These are phyloP conservation scores for Rhodophaea formosa DNA, from an alignment of 2,888 invertebrate species.

Conservation along the genomic window DNA sequence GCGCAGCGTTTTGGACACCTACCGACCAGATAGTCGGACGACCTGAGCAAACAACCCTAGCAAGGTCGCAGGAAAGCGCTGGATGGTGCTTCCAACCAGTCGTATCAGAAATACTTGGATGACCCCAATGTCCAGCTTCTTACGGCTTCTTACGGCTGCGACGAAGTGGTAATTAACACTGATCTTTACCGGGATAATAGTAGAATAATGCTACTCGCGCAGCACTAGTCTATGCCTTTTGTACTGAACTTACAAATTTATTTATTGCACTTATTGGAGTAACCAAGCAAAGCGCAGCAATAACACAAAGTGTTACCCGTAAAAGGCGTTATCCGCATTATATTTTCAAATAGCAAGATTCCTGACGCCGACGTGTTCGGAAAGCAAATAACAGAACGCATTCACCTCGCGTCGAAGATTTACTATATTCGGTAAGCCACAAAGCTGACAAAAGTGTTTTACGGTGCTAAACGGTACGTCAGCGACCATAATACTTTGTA, in stretches of 20 bases:
- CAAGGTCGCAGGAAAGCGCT: no score
- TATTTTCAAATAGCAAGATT: slow-evolving; percentile 18
- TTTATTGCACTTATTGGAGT: slow-evolving; percentile 17
- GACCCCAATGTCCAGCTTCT: no score
- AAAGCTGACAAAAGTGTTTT: slow-evolving; percentile 42
- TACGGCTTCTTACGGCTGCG: no score
- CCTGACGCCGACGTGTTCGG: slow-evolving; percentile 41
- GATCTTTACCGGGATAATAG: no score
- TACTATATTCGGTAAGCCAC: slow-evolving; percentile 38
- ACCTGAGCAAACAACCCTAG: no score
- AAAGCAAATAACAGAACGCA: slow-evolving; percentile 36
- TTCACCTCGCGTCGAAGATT: slow-evolving; percentile 25
- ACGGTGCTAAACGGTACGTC: slow-evolving; percentile 37
- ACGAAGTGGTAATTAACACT: no score
- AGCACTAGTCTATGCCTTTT: neutral
- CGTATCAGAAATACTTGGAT: no score
- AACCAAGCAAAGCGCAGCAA: neutral
- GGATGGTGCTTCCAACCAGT: no score
- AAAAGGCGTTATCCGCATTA: slow-evolving; percentile 13
- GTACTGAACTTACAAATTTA: neutral
- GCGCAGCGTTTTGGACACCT: no score
- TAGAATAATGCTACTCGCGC: no score
- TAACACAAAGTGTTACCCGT: slow-evolving; percentile 14
- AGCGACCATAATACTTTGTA: slow-evolving; percentile 26
- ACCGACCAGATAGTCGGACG: no score